Evolutionary conservation across 2,888 invertebrate genomes (phyloP).

Genomic region (Rhagonycha lutea): DNA sequence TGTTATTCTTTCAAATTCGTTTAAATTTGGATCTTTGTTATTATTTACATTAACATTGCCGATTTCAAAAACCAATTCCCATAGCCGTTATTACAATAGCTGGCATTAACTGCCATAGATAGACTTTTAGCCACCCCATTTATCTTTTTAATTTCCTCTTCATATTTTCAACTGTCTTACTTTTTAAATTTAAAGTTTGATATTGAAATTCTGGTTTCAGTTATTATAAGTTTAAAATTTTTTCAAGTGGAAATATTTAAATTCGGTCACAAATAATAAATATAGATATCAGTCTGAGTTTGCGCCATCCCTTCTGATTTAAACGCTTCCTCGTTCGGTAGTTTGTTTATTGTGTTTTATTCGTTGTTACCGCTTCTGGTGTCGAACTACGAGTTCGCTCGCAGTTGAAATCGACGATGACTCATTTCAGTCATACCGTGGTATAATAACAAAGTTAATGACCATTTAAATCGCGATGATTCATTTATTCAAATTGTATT

Average conservation of each 20-base stretch:
- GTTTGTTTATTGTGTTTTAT: constrained; percentile 29
- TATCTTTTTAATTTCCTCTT: neutral
- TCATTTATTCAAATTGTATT: neutral
- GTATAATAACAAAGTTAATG: neutral
- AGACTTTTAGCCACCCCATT: neutral
- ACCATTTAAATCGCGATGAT: neutral
- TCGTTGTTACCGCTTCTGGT: constrained; percentile 13
- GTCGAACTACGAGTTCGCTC: neutral
- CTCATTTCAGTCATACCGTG: neutral
- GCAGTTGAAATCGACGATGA: neutral
- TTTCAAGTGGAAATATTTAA: neutral
- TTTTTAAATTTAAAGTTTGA: neutral
- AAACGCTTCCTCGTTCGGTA: constrained; percentile 4
- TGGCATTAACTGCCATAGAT: too few relatives aligned
- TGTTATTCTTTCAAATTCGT: neutral
- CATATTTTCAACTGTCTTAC: neutral
- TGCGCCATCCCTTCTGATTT: neutral
- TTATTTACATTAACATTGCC: neutral
- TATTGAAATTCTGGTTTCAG: neutral
- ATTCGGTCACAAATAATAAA: neutral
- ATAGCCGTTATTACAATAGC: too few relatives aligned
- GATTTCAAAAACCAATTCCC: too few relatives aligned
- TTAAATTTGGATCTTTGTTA: neutral
- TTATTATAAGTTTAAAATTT: neutral
- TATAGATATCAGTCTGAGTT: neutral